These are phyloP conservation scores for Metopolophium dirhodum DNA, from an alignment of 1,140 invertebrate species.

Conservation along the genomic window DNA sequence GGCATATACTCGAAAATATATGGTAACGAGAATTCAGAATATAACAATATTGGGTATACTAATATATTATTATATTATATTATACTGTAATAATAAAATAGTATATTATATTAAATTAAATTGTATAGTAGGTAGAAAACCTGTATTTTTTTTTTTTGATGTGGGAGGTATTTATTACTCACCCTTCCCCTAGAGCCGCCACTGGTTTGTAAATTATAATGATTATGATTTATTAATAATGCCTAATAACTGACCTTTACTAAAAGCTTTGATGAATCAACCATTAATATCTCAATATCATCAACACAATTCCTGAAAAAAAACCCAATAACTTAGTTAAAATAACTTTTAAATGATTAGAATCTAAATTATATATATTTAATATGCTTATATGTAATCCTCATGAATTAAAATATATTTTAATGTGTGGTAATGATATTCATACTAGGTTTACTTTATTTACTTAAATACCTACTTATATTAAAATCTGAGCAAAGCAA, in stretches of 20 bases:
- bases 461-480: neutral
- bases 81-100: too few relatives aligned
- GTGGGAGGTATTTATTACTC: too few relatives aligned
- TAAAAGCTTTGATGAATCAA: neutral
- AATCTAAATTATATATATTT: neutral
- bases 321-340: neutral
- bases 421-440: neutral
- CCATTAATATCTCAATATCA: slow-evolving; percentile 21
- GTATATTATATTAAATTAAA: too few relatives aligned
- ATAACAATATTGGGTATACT: too few relatives aligned
- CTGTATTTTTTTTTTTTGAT: too few relatives aligned
- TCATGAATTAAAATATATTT: neutral
- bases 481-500: too few relatives aligned
- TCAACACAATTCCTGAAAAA: neutral
- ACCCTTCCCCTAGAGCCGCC: too few relatives aligned
- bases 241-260: neutral
- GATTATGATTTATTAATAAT: neutral
- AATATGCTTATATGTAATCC: neutral
- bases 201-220: neutral
- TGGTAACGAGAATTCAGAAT: too few relatives aligned
- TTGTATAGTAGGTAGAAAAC: too few relatives aligned
- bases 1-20: too few relatives aligned
- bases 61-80: too few relatives aligned
- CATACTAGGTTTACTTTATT: neutral
- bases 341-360: neutral